Conservation (phyloP, 2,888 invertebrate species). For the Miltochrista miniata region DNA sequence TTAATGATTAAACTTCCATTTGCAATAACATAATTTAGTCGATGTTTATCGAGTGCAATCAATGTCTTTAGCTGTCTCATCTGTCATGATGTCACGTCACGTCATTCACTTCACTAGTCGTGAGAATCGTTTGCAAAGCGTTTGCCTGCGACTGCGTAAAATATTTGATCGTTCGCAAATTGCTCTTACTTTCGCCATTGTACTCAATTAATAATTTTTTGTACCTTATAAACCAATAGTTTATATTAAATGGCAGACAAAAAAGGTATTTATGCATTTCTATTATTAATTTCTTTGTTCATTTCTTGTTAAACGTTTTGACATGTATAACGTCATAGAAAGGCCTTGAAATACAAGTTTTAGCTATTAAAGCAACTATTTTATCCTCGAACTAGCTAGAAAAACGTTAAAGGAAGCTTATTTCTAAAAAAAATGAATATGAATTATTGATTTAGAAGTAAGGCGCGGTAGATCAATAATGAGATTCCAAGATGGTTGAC, state of each 20-base stretch:
- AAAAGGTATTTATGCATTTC: constrained; percentile 80
- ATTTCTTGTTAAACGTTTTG: constrained; percentile 58
- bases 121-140: constrained; percentile 54
- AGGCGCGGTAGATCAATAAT: constrained; percentile 60
- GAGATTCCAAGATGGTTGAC: constrained; percentile 74
- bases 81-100: neutral
- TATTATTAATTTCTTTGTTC: constrained; percentile 71
- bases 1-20: no score
- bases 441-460: constrained; percentile 15
- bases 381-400: constrained; percentile 16
- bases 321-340: constrained; percentile 77
- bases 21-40: no score
- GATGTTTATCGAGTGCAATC: neutral
- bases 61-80: neutral
- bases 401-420: constrained; percentile 17
- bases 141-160: constrained; percentile 63
- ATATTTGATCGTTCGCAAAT: constrained; percentile 47
- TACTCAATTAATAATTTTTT: constrained; percentile 45
- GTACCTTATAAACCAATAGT: constrained; percentile 54
- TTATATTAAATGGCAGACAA: constrained; percentile 80
- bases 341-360: constrained; percentile 46
- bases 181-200: constrained; percentile 41
- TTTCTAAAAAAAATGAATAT: constrained; percentile 12
- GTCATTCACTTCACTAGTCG: constrained; percentile 47
- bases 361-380: constrained; percentile 36